phyloP scores from a whole-genome alignment of 2,113 vertebrate genomes.

The Marmota monax region DNA sequence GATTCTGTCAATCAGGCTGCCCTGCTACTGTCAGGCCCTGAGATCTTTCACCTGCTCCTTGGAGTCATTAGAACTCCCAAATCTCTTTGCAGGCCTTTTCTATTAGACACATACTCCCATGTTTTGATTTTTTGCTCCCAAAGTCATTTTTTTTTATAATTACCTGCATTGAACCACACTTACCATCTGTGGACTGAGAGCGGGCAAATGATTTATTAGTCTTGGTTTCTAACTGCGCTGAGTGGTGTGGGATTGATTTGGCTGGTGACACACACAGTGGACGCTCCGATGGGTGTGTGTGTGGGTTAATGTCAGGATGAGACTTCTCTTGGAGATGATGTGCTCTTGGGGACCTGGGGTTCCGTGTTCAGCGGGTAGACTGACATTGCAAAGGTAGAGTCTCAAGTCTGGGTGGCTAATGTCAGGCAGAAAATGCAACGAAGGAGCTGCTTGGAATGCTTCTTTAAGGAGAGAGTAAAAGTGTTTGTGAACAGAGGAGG shows the following conservation, averaged over 20 bases:
- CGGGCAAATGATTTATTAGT: constrained; percentile 88
- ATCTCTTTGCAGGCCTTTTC: constrained; percentile 86
- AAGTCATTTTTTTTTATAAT: constrained; percentile 90
- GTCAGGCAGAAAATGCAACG: accelerated
- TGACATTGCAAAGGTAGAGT: neutral
- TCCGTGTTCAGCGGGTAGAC: neutral
- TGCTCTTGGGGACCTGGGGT: neutral
- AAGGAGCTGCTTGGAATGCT: accelerated
- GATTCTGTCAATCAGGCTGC: constrained; percentile 87
- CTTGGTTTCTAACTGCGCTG: constrained; percentile 79
- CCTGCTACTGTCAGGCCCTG: constrained; percentile 84
- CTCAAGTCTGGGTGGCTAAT: neutral
- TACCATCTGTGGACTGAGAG: constrained; percentile 85
- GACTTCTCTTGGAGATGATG: constrained; percentile 50
- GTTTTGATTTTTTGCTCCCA: constrained; percentile 89
- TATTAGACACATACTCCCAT: constrained; percentile 86
- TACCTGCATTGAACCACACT: constrained; percentile 90
- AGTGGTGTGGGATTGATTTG: constrained; percentile 82
- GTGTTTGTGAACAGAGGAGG: neutral
- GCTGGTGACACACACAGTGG: constrained; percentile 80
- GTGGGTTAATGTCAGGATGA: constrained; percentile 77
- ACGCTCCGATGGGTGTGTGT: constrained; percentile 60
- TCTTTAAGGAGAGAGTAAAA: neutral
- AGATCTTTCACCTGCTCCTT: constrained; percentile 87
- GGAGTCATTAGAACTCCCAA: constrained; percentile 88